Conservation (phyloP, 2,888 invertebrate species). For the Drosophila peninsularis region DNA sequence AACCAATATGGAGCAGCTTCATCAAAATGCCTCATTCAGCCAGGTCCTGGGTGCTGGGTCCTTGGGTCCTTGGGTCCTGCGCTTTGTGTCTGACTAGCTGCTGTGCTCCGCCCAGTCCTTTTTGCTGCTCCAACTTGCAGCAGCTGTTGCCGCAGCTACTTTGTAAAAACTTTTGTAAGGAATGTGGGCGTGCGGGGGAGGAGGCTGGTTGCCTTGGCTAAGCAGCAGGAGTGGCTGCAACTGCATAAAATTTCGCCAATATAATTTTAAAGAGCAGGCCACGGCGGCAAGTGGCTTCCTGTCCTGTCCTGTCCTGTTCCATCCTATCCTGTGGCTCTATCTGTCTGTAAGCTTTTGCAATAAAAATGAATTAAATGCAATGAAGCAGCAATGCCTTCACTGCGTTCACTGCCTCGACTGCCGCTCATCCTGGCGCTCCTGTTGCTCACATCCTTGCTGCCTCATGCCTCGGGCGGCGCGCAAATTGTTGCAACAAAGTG, state of each 20-base stretch:
- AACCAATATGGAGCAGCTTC: slow-evolving; percentile 71
- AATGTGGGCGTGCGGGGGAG: slow-evolving; percentile 9
- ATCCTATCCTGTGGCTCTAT: slow-evolving; percentile 52
- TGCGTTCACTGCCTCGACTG: neutral
- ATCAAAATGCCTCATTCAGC: slow-evolving; percentile 71
- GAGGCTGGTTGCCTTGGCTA: slow-evolving; percentile 25
- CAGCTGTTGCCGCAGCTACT: slow-evolving; percentile 70
- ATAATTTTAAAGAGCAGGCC: slow-evolving; percentile 78
- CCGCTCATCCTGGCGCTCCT: slow-evolving; percentile 32
- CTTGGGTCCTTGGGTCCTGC: slow-evolving; percentile 22
- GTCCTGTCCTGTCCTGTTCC: slow-evolving; percentile 39
- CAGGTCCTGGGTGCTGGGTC: slow-evolving; percentile 27
- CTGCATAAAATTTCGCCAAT: slow-evolving; percentile 80
- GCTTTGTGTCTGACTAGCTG: slow-evolving; percentile 49
- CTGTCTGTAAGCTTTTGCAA: slow-evolving; percentile 78
- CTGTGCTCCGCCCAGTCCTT: slow-evolving; percentile 40
- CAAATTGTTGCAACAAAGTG: slow-evolving; percentile 79
- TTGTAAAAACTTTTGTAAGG: slow-evolving; percentile 77
- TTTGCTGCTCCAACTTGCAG: slow-evolving; percentile 68
- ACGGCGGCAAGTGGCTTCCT: slow-evolving; percentile 67
- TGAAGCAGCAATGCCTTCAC: slow-evolving; percentile 63
- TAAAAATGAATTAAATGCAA: slow-evolving; percentile 81
- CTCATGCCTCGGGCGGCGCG: slow-evolving; percentile 61
- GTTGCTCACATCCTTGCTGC: slow-evolving; percentile 40
- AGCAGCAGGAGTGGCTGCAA: slow-evolving; percentile 46